Evolutionary conservation across 2,888 invertebrate species (phyloP).

Genomic region (Chrysomela aeneicollis): DNA sequence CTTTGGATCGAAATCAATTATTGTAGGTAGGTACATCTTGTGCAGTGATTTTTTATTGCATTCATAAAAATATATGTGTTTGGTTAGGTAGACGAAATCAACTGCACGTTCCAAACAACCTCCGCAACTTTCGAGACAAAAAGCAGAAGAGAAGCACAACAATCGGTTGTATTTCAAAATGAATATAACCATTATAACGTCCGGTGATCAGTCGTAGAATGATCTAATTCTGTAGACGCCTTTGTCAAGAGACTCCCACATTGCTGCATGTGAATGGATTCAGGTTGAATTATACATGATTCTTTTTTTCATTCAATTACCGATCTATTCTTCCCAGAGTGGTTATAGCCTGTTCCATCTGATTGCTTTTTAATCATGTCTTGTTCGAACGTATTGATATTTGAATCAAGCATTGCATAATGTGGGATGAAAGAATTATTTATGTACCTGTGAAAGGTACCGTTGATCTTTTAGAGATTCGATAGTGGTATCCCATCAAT

Average conservation of each 20-base stretch:
- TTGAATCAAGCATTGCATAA: too few species aligned
- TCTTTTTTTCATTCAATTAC: constrained; percentile 31
- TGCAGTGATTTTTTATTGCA: too few species aligned
- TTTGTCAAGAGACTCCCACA: constrained; percentile 45
- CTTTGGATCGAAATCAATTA: too few species aligned
- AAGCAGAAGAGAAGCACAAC: constrained; percentile 30
- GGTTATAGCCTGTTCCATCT: constrained; percentile 21
- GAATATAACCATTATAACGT: constrained; percentile 42
- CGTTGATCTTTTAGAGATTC: too few species aligned
- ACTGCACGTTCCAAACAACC: not conserved
- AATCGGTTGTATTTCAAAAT: constrained; percentile 44
- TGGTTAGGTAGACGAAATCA: too few species aligned
- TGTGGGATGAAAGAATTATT: too few species aligned
- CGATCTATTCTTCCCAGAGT: constrained; percentile 22
- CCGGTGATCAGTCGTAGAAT: constrained; percentile 44
- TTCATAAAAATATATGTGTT: too few species aligned
- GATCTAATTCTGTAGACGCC: constrained; percentile 43
- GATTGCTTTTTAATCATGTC: constrained; percentile 24
- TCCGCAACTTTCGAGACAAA: not conserved
- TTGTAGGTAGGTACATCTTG: too few species aligned
- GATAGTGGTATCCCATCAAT: too few species aligned
- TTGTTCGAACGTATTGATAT: constrained; percentile 1
- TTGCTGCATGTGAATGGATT: constrained; percentile 35
- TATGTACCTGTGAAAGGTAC: too few species aligned
- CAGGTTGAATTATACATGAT: constrained; percentile 40